Evolutionary conservation across 1,140 invertebrate genomes (phyloP).

Genomic region (Ceratina calcarata): DNA sequence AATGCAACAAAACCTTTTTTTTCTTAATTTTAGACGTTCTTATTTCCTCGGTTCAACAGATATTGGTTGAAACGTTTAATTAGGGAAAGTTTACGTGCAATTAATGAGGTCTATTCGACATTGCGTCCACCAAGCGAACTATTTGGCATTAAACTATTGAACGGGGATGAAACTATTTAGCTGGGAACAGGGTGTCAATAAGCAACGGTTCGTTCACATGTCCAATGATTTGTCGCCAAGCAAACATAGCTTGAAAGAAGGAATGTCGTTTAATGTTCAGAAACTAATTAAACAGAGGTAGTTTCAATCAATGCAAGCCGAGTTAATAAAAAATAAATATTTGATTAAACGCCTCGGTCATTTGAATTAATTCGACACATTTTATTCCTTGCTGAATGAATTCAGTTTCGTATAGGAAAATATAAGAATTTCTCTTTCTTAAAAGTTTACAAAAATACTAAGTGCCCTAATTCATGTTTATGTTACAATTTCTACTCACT

Average conservation of each 20-base stretch:
- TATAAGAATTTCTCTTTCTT: no score
- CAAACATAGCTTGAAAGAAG: neutral
- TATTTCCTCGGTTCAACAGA: no score
- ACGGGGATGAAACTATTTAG: conserved; percentile 27
- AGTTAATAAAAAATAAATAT: neutral
- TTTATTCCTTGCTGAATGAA: no score
- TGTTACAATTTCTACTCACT: no score
- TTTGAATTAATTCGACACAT: no score
- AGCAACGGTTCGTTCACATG: neutral
- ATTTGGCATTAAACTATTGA: conserved; percentile 14
- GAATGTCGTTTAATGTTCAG: neutral
- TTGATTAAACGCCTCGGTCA: neutral
- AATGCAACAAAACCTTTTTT: no score
- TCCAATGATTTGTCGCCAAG: neutral
- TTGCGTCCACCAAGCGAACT: neutral
- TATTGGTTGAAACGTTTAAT: conserved; percentile 11
- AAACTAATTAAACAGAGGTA: neutral
- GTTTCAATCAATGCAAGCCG: no score
- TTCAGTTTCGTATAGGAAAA: no score
- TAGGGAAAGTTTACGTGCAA: neutral
- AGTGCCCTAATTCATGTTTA: no score
- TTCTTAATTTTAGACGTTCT: no score
- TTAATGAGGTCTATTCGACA: neutral
- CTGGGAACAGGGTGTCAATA: neutral
- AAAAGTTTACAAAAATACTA: no score